Conservation (phyloP, 2,113 vertebrate genomes). For the Corapipo altera region DNA sequence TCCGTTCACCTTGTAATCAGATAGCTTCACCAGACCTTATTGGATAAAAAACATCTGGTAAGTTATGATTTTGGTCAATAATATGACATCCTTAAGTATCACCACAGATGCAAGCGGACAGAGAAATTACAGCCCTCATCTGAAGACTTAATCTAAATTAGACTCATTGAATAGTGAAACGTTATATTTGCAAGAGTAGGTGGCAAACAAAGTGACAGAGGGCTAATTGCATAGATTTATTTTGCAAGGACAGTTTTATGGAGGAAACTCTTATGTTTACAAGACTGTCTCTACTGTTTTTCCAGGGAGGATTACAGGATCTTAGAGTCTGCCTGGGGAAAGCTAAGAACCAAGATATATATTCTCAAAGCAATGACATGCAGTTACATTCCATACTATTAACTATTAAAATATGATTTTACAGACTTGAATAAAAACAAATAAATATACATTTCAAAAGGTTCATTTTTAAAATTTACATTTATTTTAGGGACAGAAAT, state of each 20-base stretch:
- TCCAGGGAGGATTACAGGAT: background rate
- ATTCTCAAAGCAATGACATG: background rate
- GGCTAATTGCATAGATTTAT: background rate
- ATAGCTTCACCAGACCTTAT: background rate
- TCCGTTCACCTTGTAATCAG: background rate
- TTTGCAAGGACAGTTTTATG: background rate
- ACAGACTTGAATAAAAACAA: background rate
- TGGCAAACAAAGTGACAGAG: background rate
- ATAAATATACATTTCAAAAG: background rate
- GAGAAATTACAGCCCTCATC: background rate
- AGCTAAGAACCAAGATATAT: background rate
- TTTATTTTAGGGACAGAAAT: conserved; percentile 5
- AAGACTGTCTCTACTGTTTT: background rate
- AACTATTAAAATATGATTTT: background rate
- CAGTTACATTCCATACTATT: background rate
- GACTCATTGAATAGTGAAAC: background rate
- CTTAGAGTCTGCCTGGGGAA: background rate
- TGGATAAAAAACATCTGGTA: background rate
- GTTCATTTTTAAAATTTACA: background rate
- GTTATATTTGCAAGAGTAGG: background rate
- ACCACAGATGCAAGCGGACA: background rate
- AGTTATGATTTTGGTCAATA: background rate
- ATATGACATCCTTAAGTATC: background rate
- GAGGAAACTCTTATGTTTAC: background rate
- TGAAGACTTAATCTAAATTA: background rate